Conservation (phyloP, 2,113 vertebrate genomes). For the Urocolius indicus region DNA sequence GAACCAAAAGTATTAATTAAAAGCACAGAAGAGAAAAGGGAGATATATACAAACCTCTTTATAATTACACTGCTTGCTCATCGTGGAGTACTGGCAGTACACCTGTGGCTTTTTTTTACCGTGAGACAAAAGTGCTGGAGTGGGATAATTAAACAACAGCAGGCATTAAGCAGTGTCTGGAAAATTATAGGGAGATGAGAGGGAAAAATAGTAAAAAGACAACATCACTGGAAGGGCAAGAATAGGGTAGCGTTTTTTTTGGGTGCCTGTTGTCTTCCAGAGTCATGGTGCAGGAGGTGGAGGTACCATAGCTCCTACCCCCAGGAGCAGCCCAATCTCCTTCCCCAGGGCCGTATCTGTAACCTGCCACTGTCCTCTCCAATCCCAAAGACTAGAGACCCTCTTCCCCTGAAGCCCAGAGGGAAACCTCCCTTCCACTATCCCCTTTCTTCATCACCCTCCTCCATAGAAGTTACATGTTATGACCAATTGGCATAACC, state of each 20-base stretch:
- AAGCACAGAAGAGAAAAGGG: not conserved
- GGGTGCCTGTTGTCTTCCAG: not conserved
- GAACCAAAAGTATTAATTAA: not conserved
- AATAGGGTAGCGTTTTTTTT: fast-evolving
- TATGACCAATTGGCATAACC: not conserved
- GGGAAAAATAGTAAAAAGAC: not conserved
- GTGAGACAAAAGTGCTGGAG: not conserved
- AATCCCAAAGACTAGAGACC: fast-evolving
- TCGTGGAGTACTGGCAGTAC: too few species aligned
- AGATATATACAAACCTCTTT: not conserved
- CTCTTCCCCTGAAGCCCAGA: not conserved
- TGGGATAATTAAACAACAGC: not conserved
- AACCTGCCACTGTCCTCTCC: not conserved
- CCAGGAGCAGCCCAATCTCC: fast-evolving
- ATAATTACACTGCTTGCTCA: fast-evolving
- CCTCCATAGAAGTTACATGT: not conserved
- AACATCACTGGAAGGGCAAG: not conserved
- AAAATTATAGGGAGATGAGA: not conserved
- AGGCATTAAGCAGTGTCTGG: fast-evolving
- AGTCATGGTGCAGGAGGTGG: fast-evolving
- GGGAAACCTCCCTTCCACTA: not conserved
- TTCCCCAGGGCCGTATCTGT: fast-evolving
- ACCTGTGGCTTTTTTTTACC: not conserved
- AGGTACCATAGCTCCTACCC: not conserved
- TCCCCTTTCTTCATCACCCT: not conserved